A percentile compares a stretch with the other conserved stretches of the same genome.
phyloP scores from a whole-genome alignment of 2,797 vertebrate species.

The Pipistrellus kuhlii region DNA sequence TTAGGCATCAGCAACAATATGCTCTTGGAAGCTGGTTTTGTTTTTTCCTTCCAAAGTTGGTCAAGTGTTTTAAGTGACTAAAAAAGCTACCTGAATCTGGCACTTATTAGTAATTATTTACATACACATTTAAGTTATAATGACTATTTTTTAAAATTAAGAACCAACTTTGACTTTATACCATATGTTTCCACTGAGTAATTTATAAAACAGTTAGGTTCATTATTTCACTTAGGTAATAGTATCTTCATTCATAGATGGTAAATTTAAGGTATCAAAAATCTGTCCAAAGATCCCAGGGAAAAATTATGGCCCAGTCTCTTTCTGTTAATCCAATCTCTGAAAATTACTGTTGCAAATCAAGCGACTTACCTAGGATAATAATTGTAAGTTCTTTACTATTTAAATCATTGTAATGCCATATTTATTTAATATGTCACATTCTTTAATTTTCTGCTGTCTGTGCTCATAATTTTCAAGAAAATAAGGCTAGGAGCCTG shows the following conservation, averaged over 20 bases:
- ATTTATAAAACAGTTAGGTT: neutral
- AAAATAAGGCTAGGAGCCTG: neutral
- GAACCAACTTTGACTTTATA: conserved; percentile 39
- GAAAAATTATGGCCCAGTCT: neutral
- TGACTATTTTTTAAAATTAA: neutral
- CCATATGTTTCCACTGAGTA: neutral
- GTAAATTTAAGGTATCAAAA: conserved; percentile 35
- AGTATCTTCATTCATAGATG: neutral
- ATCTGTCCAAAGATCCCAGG: neutral
- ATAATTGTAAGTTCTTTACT: neutral
- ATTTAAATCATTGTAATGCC: neutral
- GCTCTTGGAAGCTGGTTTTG: neutral
- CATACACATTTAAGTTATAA: conserved; percentile 6
- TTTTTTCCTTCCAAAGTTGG: neutral
- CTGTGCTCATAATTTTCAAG: conserved; percentile 41
- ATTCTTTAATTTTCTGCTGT: conserved; percentile 32
- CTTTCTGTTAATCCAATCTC: conserved; percentile 7
- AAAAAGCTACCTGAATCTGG: neutral
- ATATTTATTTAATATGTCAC: neutral
- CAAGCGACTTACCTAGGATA: neutral
- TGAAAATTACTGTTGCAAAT: conserved; percentile 46
- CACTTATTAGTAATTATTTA: conserved; percentile 38
- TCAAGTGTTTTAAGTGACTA: neutral
- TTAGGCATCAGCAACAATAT: neutral
- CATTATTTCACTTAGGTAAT: conserved; percentile 19